Evolutionary conservation across 2,797 vertebrate species (phyloP).

Genomic region (Neosilurus hyrtlii): DNA sequence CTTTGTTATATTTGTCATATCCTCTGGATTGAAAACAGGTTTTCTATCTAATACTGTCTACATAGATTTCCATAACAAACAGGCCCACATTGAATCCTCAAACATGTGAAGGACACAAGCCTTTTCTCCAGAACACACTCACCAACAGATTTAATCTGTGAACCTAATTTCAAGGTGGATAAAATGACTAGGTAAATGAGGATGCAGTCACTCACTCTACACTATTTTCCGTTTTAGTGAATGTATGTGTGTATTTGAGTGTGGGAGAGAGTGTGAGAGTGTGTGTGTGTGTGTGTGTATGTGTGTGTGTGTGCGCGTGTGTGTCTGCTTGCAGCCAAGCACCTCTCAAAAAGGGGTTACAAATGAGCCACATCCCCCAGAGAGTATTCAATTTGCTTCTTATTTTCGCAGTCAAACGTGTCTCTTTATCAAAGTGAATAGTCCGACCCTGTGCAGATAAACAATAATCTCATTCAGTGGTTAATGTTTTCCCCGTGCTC

Average conservation of each 20-base stretch:
- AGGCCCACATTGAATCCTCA: constrained; percentile 37
- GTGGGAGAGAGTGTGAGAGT: constrained; percentile 51
- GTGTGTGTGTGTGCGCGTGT: constrained; percentile 35
- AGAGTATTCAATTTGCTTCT: constrained; percentile 67
- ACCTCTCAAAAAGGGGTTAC: constrained; percentile 66
- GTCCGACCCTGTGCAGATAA: constrained; percentile 83
- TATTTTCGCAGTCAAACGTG: constrained; percentile 82
- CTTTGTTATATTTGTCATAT: constrained; percentile 47
- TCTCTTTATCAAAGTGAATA: constrained; percentile 82
- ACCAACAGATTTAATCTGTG: constrained; percentile 53
- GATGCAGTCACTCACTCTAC: constrained; percentile 24
- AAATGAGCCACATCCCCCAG: constrained; percentile 64
- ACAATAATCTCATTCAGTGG: constrained; percentile 83
- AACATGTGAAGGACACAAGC: constrained; percentile 48
- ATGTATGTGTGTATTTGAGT: constrained; percentile 37
- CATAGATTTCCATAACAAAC: constrained; percentile 54
- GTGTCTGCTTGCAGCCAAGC: constrained; percentile 49
- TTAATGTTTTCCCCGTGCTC: constrained; percentile 77
- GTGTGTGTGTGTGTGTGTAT: constrained; percentile 51
- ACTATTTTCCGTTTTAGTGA: constrained; percentile 29
- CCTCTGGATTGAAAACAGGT: constrained; percentile 44
- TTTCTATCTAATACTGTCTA: constrained; percentile 38
- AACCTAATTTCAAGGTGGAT: constrained; percentile 56
- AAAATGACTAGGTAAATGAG: constrained; percentile 52
- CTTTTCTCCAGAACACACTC: constrained; percentile 26